Conservation (phyloP, 2,113 vertebrate genomes). For the Regulus satrapa region DNA sequence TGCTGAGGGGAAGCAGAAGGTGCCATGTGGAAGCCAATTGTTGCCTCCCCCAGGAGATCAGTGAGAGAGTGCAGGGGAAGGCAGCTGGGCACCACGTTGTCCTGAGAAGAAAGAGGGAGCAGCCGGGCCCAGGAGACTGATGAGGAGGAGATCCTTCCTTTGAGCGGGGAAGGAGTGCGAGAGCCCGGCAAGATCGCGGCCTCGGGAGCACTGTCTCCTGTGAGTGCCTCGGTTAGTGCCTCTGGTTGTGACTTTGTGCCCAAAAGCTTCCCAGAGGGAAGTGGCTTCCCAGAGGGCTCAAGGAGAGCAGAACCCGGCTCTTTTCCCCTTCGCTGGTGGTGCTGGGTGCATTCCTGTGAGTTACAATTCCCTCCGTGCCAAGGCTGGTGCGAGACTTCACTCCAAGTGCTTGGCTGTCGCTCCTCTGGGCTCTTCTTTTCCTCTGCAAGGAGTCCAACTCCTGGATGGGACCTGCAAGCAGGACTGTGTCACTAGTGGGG, state of each 20-base stretch:
- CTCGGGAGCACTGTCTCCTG: rapidly evolving
- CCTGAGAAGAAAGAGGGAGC: neutral
- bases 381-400: neutral
- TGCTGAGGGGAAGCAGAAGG: neutral
- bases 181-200: neutral
- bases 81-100: neutral
- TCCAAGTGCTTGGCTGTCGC: rapidly evolving
- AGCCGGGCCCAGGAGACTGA: neutral
- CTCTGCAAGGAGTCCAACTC: neutral
- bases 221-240: rapidly evolving
- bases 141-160: neutral
- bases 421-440: neutral
- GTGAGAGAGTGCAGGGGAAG: neutral
- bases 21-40: neutral
- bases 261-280: neutral
- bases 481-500: rapidly evolving
- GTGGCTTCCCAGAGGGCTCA: neutral
- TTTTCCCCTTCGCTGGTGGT: neutral
- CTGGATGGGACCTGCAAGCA: rapidly evolving
- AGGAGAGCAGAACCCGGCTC: rapidly evolving
- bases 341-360: neutral
- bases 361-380: rapidly evolving
- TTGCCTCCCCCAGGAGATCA: neutral
- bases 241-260: neutral
- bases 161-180: neutral